Evolutionary conservation across 2,888 invertebrate genomes (phyloP), one percentile per base, ranked within the genome.

Genomic region (Synanthedon andrenaeformis): DNA sequence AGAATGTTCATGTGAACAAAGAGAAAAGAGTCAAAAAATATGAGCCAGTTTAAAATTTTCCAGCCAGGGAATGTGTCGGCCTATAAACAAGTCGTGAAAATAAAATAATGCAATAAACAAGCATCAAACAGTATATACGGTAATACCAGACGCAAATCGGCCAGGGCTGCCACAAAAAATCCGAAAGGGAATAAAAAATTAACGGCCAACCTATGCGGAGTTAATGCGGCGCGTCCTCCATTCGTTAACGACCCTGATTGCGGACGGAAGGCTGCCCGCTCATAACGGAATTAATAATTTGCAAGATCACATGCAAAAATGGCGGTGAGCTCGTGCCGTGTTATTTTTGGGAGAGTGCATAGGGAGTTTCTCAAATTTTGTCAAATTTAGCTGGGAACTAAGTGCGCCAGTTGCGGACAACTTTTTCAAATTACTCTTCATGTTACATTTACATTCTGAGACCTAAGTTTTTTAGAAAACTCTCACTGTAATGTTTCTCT

Each of bases 251-350:
- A 48, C 53, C 55, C 23, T 55, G 59, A 60, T 57, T 59, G 57
- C 57, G 56, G 42, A 28, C 45, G 57, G 53, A 35, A 49, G 54
- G 17, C 51, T 54, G 42, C 49, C 49, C 58, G 53, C 45, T 6
- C 56, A 56, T 67, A 64, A 70, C 64, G 57, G 60, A 65, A 68
- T 67, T 69, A 66, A 62, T 68, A 64, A 68, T 70, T 68, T 64
- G 59, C 57, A 55, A 53, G 62, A 64, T 65, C 59, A 63, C 59
- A 65, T 64, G 62, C 62, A 62, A 65, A 66, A 67, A 62, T 58
- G 57, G 53, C 53, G 42, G 54, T 41, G 42, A 51, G 51, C 45
- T n/a, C 13, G 45, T 13, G 14, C n/a, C n/a, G 4, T 19, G 23
- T 13, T 11, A 49, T 17, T 49, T 49, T 10, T 17, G 49, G 11